These are phyloP conservation scores for Hartigia nigra DNA, from an alignment of 2,888 invertebrate genomes.

Conservation along the genomic window DNA sequence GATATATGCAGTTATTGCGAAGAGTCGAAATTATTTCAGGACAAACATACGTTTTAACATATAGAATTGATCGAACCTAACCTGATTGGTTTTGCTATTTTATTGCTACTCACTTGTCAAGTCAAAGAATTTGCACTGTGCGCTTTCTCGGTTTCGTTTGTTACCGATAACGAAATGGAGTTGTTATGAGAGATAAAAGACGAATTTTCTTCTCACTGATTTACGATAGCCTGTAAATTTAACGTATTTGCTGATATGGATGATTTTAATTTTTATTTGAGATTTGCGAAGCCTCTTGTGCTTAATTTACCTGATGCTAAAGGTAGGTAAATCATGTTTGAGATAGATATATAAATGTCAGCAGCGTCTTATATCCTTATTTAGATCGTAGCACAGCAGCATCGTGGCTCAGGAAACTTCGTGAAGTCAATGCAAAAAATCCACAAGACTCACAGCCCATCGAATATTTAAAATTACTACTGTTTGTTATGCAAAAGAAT, in stretches of 20 bases:
- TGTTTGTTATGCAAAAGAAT: slow-evolving; percentile 64
- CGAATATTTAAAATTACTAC: slow-evolving; percentile 65
- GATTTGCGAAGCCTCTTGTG: slow-evolving; percentile 64
- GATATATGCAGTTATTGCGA: background rate
- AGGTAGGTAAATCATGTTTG: slow-evolving; percentile 47
- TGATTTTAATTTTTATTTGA: slow-evolving; percentile 64
- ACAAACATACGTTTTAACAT: background rate
- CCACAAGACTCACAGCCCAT: slow-evolving; percentile 53
- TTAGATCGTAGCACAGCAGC: slow-evolving; percentile 64
- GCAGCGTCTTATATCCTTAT: background rate
- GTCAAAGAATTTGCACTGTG: background rate
- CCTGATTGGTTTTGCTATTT: background rate
- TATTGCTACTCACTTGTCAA: background rate
- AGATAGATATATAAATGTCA: background rate
- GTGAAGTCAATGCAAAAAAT: slow-evolving; percentile 37
- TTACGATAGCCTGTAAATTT: background rate
- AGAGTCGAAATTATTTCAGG: background rate
- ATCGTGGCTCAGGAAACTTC: slow-evolving; percentile 65
- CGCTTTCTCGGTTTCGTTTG: background rate
- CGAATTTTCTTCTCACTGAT: background rate
- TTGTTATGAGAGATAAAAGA: background rate
- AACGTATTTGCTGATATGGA: slow-evolving; percentile 27
- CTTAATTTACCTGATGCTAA: slow-evolving; percentile 61
- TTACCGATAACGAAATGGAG: background rate
- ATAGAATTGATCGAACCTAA: background rate